Percentiles rank a stretch among this genome's conserved stretches.
Evolutionary conservation across 2,113 vertebrate species (phyloP).

Genomic region (Xiphophorus couchianus): DNA sequence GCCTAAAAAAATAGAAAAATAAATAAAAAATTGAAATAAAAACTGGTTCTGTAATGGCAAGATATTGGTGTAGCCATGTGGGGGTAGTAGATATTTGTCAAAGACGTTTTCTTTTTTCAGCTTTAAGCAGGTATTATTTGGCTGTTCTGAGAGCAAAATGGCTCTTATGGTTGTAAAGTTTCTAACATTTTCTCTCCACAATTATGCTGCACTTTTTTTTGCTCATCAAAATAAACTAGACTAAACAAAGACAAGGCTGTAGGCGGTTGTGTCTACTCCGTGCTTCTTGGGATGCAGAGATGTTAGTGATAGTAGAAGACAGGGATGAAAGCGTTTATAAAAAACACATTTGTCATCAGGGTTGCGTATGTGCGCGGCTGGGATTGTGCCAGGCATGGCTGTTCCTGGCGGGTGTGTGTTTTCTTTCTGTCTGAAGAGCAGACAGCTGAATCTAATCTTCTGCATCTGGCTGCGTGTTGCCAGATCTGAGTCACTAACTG

Average conservation of each 20-base stretch:
- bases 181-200: not conserved
- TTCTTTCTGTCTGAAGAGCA: slow-evolving; percentile 49
- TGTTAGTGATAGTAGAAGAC: slow-evolving; percentile 21
- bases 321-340: slow-evolving; percentile 7
- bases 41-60: no score
- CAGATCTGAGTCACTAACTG: slow-evolving; percentile 47
- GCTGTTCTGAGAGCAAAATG: no score
- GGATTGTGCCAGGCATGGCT: slow-evolving; percentile 47
- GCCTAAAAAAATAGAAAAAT: no score
- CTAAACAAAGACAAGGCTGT: slow-evolving; percentile 32
- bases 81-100: no score
- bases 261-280: slow-evolving; percentile 30
- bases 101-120: no score
- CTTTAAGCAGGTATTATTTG: no score
- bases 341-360: slow-evolving; percentile 42
- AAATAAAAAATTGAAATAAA: no score
- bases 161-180: no score
- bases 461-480: slow-evolving; percentile 64
- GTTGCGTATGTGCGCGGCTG: slow-evolving; percentile 25
- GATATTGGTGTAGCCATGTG: no score
- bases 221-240: slow-evolving; percentile 9
- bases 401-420: slow-evolving; percentile 9
- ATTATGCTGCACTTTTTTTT: not conserved
- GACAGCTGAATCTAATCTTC: slow-evolving; percentile 66
- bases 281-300: slow-evolving; percentile 16